Base-by-base conservation (phyloP, 92 coral and sea anemone genomes). In the Paramuricea clavata region DNA sequence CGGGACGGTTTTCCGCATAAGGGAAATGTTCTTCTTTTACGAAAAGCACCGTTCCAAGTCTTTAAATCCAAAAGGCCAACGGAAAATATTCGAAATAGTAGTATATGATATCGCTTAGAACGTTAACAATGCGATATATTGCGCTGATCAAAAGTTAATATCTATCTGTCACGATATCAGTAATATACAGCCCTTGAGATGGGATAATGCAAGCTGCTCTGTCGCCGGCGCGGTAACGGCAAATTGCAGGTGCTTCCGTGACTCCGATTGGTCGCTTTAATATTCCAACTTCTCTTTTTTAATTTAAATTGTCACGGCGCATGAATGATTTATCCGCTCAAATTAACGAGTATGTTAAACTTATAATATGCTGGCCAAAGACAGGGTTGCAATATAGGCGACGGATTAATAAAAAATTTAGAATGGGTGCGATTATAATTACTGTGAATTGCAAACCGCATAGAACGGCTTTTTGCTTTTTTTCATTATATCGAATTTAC, bases 241-340 rank as follows among this genome's bases (percentile, higher is more conserved):
- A 60, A 65, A 65, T 28, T 65, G 28, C 72, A 65, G 39, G 72
- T 33, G 39, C 72, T 8, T 27, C 1, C 39, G 1, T 13, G 17
- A 5, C 6, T 65, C 72, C 21, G 12, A 65, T 65, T 65, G 72
- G 72, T 65, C 72, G 41, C 19, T 12, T 31, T 39, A 16, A 30
- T 28, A 65, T 30, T 33, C 31, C 17, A 12, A 11, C 39, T 28
- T 11, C 2, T 60, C 17, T 65, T 9, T 19, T 2, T 65, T 65
- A 65, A 65, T 65, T 65, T 65, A 27, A 9, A 28, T 65, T 65
- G 72, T 65, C 72, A 65, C 9, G 2, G 35, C 72, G 35, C 72
- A 65, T 65, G 72, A 65, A 65, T 65, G 39, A 65, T 65, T 26
- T 65, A 65, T 65, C 13, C 39, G 39, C 72, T 28, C 22, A 31